Percentiles rank a stretch among this genome's conserved stretches.
Evolutionary conservation across 2,888 invertebrate genomes (phyloP).

Genomic region (Lacanobia oleracea): DNA sequence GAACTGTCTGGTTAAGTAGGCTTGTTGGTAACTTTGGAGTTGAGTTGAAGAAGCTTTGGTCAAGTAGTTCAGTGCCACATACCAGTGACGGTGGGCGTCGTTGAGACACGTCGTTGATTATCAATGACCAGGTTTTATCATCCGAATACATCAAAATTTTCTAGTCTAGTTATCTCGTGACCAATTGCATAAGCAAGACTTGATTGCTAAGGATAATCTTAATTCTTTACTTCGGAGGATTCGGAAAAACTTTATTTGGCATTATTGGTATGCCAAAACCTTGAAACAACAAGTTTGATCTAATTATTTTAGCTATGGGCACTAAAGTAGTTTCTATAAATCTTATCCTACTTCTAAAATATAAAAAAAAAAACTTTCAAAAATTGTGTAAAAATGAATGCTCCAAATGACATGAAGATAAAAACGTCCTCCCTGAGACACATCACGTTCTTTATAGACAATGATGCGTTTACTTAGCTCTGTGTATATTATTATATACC

Average conservation of each 20-base stretch:
- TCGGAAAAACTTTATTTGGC: not conserved
- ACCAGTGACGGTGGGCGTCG: slow-evolving; percentile 51
- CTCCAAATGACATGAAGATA: slow-evolving; percentile 7
- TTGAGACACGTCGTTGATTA: slow-evolving; percentile 47
- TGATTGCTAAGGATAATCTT: not conserved
- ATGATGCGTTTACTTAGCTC: slow-evolving; percentile 65
- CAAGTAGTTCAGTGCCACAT: slow-evolving; percentile 54
- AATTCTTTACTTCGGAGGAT: not conserved
- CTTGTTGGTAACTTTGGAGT: slow-evolving; percentile 10
- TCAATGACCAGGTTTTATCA: slow-evolving; percentile 54
- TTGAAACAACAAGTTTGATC: not conserved
- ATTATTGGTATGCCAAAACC: not conserved
- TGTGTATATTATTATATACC: slow-evolving; percentile 44
- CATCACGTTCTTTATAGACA: slow-evolving; percentile 61
- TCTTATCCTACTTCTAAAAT: not conserved
- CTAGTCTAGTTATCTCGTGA: slow-evolving; percentile 27
- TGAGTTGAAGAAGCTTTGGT: slow-evolving; percentile 52
- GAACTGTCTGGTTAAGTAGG: not conserved
- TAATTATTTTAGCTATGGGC: not conserved
- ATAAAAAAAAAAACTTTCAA: not conserved
- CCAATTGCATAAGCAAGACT: slow-evolving; percentile 20
- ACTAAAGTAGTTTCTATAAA: not conserved
- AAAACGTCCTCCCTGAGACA: slow-evolving; percentile 18
- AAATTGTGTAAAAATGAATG: not conserved
- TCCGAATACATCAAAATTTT: slow-evolving; percentile 56